Evolutionary conservation across 2,113 vertebrate genomes (phyloP), one percentile per base, ranked within the genome.

Genomic region (Dissostichus mawsoni): DNA sequence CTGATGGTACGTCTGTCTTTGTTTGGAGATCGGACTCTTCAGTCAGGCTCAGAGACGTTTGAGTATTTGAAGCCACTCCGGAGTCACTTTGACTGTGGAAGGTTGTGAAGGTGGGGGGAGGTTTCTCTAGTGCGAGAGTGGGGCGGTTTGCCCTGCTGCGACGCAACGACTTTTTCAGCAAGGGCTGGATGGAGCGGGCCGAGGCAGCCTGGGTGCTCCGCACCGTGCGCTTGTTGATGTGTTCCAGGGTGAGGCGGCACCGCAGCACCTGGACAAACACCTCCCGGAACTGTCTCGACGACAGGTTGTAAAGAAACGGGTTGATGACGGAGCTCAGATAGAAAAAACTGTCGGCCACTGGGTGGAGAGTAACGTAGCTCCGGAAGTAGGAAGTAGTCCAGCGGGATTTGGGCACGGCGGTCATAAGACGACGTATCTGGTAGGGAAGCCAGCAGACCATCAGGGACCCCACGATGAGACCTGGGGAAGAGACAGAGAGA

Each of bases 301-400:
- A 99, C 57, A 99, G 87, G 81, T 96, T 99, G 94, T 99, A 99
- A 23, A 99, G 96, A 33, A 99, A 95, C 0, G 98, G 98, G 93
- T 98, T 99, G 83, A 99, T 75, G 63, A 97, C 97, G 0, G 98
- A 99, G 93, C 98, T 99, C 20, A 99, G 93, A 93, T 98, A 99
- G 94, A 99, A 99, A 95, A 98, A 99, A 68, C 91, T 95, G 87
- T 98, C 92, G 0, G 96, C 93, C 25, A 99, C 93, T 0, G 96
- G 97, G 1, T 97, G 94, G 3, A 99, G 96, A 29, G 2, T 90
- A 76, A 97, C 78, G 69, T 97, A 99, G 0, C 78, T 93, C 18
- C 0, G 79, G 92, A 99, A 97, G 91, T 96, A 99, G 8, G 78
- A 0, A 1, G 7, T 0, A 0, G 95, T 96, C 98, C 98, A 99